phyloP scores from a whole-genome alignment of 2,113 vertebrate species.

The Chloroceryle aenea region DNA sequence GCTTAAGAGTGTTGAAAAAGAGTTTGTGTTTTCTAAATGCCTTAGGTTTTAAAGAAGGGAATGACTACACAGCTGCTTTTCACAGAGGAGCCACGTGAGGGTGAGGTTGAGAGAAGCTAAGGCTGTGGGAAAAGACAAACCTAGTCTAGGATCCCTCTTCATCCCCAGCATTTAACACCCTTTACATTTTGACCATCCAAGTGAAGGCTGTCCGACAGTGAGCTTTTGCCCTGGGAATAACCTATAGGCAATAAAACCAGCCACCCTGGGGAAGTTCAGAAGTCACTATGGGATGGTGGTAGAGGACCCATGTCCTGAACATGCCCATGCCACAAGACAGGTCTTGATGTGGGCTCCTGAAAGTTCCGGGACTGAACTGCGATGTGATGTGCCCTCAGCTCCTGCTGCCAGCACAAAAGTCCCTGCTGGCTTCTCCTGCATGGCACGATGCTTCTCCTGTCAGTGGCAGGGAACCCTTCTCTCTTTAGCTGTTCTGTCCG shows the following conservation, averaged over 20 bases:
- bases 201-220: neutral
- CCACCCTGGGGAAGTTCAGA: neutral
- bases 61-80: constrained; percentile 25
- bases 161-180: neutral
- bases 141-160: neutral
- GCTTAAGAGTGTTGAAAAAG: neutral
- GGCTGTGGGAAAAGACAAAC: neutral
- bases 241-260: neutral
- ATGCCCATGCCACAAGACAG: neutral
- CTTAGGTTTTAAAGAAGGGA: neutral
- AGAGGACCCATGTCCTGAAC: neutral
- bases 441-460: neutral
- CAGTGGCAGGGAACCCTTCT: neutral
- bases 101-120: neutral
- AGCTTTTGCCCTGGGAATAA: neutral
- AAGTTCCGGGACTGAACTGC: rapidly evolving
- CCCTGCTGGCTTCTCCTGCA: neutral
- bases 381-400: neutral
- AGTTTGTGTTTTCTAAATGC: neutral
- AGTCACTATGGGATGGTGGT: neutral
- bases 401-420: neutral
- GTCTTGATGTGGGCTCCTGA: rapidly evolving
- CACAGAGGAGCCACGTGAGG: neutral
- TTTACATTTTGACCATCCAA: neutral
- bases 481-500: neutral